Evolutionary conservation across 2,797 vertebrate genomes (phyloP).

Genomic region (Pseudochaenichthys georgianus): DNA sequence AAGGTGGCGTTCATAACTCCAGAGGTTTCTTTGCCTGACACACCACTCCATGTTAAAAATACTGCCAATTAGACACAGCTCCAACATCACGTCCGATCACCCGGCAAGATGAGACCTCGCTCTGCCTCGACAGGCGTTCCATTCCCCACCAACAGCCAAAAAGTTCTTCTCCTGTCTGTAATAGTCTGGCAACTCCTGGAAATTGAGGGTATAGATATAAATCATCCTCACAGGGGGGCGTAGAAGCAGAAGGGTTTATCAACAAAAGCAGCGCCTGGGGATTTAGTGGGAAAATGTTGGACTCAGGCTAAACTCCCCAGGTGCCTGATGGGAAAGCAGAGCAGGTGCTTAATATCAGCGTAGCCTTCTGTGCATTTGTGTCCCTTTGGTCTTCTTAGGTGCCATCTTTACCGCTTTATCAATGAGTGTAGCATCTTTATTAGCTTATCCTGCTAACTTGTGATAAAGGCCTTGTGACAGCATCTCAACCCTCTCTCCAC

Average conservation of each 20-base stretch:
- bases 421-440: constrained; percentile 51
- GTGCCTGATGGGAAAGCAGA: constrained; percentile 60
- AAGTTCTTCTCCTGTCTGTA: constrained; percentile 47
- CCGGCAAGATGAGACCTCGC: constrained; percentile 65
- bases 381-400: constrained; percentile 29
- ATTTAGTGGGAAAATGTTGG: constrained; percentile 62
- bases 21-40: constrained; percentile 71
- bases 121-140: constrained; percentile 54
- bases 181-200: constrained; percentile 72
- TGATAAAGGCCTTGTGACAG: constrained; percentile 71
- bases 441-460: constrained; percentile 63
- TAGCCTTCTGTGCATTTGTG: constrained; percentile 37
- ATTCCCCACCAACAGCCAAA: constrained; percentile 42
- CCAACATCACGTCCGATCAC: constrained; percentile 60
- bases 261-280: constrained; percentile 62
- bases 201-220: constrained; percentile 72
- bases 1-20: constrained; percentile 75
- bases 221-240: constrained; percentile 41
- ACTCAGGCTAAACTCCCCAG: constrained; percentile 58
- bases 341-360: constrained; percentile 56
- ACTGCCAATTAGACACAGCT: constrained; percentile 77
- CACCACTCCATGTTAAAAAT: constrained; percentile 73
- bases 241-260: constrained; percentile 63
- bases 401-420: constrained; percentile 62
- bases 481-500: constrained; percentile 50